These are phyloP conservation scores for Lophotriccus pileatus DNA, from an alignment of 2,797 vertebrate genomes.

Conservation along the genomic window DNA sequence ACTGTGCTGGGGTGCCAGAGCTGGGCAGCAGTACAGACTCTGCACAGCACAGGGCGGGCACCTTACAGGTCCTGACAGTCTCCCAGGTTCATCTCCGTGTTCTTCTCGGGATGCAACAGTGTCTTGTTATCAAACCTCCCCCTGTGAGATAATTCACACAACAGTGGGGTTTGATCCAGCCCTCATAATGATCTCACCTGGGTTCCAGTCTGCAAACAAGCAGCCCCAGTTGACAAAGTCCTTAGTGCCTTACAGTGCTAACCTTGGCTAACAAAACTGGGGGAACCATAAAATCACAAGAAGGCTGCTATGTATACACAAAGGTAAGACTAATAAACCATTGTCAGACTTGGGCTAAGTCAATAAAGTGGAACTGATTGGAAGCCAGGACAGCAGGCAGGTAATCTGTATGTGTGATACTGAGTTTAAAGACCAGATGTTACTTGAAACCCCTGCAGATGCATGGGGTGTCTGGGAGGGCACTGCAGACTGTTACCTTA, in stretches of 20 bases:
- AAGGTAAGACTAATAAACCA: slow-evolving; percentile 3
- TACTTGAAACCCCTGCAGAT: not conserved
- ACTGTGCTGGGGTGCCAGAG: not conserved
- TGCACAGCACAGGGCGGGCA: fast-evolving
- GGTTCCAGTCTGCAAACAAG: not conserved
- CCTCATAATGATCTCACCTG: not conserved
- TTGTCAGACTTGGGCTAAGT: not conserved
- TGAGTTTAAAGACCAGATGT: slow-evolving; percentile 27
- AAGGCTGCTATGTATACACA: not conserved
- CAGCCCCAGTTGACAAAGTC: not conserved
- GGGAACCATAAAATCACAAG: not conserved
- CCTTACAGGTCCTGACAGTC: not conserved
- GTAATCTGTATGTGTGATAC: not conserved
- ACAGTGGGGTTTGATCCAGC: not conserved
- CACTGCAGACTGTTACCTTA: not conserved
- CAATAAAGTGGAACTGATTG: not conserved
- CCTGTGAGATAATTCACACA: not conserved
- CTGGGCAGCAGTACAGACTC: not conserved
- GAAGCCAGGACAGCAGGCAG: not conserved
- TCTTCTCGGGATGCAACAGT: fast-evolving
- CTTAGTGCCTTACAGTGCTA: not conserved
- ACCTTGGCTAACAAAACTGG: not conserved
- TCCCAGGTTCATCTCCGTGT: fast-evolving
- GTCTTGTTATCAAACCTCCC: not conserved
- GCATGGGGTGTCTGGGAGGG: not conserved